Conservation (phyloP, 2,113 vertebrate genomes). For the Dryoscopus gambensis region DNA sequence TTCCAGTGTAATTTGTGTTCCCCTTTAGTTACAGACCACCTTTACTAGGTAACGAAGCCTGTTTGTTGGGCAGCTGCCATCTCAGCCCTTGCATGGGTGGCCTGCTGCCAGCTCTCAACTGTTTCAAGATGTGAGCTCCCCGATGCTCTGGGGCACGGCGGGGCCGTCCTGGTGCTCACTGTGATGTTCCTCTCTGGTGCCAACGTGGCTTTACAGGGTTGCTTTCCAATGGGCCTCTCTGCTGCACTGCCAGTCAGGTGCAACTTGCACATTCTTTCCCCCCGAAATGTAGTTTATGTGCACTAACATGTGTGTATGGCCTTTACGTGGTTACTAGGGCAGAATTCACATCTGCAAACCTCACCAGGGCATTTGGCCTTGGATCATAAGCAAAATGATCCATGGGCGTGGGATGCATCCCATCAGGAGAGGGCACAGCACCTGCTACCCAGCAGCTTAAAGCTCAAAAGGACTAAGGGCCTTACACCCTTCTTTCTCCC, state of each 20-base stretch:
- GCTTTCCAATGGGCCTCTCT: neutral
- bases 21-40: conserved; percentile 53
- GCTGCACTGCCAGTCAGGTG: neutral
- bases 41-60: conserved; percentile 30
- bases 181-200: neutral
- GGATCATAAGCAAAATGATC: neutral
- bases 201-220: neutral
- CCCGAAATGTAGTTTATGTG: neutral
- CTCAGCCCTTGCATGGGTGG: neutral
- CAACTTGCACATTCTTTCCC: neutral
- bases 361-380: neutral
- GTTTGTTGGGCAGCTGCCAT: conserved; percentile 38
- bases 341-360: neutral
- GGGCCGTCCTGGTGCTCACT: fast-evolving
- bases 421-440: neutral
- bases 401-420: neutral
- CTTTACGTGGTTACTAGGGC: neutral
- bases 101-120: conserved; percentile 23
- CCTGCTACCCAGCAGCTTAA: neutral
- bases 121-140: conserved; percentile 40
- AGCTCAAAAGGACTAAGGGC: neutral
- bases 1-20: conserved; percentile 9
- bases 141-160: neutral
- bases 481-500: neutral
- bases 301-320: fast-evolving